These are phyloP conservation scores for Montifringilla adamsi DNA, from an alignment of 2,113 vertebrate species.

Conservation along the genomic window DNA sequence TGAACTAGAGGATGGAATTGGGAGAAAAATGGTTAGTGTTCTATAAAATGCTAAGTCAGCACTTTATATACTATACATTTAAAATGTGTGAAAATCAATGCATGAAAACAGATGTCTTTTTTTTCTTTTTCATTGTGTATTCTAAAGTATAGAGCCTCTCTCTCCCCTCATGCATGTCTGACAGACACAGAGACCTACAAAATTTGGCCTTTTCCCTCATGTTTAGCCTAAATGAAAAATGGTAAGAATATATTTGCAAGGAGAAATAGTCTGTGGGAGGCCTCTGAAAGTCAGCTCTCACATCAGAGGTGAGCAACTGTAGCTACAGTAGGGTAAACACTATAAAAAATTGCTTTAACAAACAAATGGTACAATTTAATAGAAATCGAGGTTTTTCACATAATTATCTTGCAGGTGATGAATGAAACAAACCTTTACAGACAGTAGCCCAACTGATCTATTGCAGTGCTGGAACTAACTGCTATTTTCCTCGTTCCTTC, in stretches of 20 bases:
- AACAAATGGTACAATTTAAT: not conserved
- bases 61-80: not conserved
- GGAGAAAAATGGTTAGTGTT: conserved; percentile 30
- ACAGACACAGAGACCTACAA: not conserved
- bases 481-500: not conserved
- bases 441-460: not conserved
- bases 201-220: not conserved
- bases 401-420: not conserved
- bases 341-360: not conserved
- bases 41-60: not conserved
- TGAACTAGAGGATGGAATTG: not conserved
- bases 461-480: not conserved
- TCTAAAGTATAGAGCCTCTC: not conserved
- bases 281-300: not conserved
- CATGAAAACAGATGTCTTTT: not conserved
- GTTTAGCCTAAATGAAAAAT: not conserved
- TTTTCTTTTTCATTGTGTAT: not conserved
- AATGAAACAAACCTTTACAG: not conserved
- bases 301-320: not conserved
- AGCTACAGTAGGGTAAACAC: not conserved
- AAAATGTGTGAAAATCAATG: conserved; percentile 28
- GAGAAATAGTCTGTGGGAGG: not conserved
- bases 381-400: not conserved
- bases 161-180: not conserved
- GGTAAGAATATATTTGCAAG: not conserved